phyloP scores from a whole-genome alignment of 2,888 invertebrate species.

The Noctua comes region DNA sequence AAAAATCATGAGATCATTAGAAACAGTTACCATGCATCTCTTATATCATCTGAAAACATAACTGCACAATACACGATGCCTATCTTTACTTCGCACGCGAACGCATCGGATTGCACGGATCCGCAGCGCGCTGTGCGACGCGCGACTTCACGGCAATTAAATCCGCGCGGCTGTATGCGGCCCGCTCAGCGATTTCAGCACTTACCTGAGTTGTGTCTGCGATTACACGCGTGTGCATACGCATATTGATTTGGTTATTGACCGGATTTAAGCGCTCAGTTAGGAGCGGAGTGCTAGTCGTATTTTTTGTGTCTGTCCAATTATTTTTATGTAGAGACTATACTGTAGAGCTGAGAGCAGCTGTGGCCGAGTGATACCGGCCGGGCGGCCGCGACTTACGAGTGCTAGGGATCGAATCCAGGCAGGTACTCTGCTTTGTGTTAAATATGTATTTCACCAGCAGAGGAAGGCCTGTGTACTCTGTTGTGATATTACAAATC shows the following conservation, averaged over 20 bases:
- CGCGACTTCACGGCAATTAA: slow-evolving; percentile 49
- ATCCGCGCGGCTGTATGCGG: slow-evolving; percentile 39
- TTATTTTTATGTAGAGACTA: background rate
- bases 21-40: background rate
- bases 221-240: slow-evolving; percentile 28
- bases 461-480: too few relatives aligned
- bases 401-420: background rate
- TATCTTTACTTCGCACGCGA: slow-evolving; percentile 8
- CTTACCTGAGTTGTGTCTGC: slow-evolving; percentile 41
- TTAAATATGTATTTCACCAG: background rate
- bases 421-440: background rate
- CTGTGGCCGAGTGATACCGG: background rate
- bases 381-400: background rate
- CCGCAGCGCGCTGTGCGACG: background rate
- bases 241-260: slow-evolving; percentile 41
- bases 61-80: background rate
- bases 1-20: background rate
- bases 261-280: slow-evolving; percentile 29
- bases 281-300: slow-evolving; percentile 9
- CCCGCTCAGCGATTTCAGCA: slow-evolving; percentile 46
- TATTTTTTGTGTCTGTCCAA: background rate
- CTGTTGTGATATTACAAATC: background rate
- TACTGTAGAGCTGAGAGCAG: background rate
- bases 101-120: background rate
- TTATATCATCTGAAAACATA: background rate